Percentiles rank a stretch among this genome's conserved stretches.
These are phyloP conservation scores for Syndactyla subalaris DNA, from an alignment of 2,797 vertebrate species.

Conservation along the genomic window DNA sequence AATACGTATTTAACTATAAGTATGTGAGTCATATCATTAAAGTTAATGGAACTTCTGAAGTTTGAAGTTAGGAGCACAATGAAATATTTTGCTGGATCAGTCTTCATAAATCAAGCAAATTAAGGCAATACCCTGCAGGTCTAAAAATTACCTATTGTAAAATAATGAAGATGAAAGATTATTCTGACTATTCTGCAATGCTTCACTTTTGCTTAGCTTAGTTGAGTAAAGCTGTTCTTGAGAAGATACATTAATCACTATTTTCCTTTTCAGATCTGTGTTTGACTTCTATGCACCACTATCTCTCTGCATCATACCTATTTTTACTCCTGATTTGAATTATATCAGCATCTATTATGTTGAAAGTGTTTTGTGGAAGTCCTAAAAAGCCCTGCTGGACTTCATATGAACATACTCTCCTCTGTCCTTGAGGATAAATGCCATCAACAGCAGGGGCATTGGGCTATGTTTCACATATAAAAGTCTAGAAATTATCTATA, in stretches of 20 bases:
- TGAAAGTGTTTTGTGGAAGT: not conserved
- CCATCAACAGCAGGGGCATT: not conserved
- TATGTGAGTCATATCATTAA: not conserved
- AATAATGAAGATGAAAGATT: not conserved
- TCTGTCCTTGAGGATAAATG: not conserved
- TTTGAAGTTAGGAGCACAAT: not conserved
- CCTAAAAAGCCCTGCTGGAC: not conserved
- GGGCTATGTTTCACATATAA: not conserved
- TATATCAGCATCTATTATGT: not conserved
- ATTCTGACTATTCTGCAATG: not conserved
- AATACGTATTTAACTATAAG: not conserved
- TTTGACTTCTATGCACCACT: not conserved
- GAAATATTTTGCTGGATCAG: not conserved
- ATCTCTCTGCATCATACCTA: not conserved
- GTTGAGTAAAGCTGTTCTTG: not conserved
- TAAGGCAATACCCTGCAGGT: not conserved
- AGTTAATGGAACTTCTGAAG: not conserved
- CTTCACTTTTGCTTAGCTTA: not conserved
- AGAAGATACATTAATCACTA: not conserved
- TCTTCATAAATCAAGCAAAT: conserved; percentile 4
- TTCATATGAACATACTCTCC: not conserved
- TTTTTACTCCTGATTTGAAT: conserved; percentile 2
- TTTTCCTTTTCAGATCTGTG: not conserved
- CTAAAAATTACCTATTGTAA: not conserved
- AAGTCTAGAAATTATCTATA: not conserved